Evolutionary conservation across 2,797 vertebrate species (phyloP).

Genomic region (Avahi laniger): DNA sequence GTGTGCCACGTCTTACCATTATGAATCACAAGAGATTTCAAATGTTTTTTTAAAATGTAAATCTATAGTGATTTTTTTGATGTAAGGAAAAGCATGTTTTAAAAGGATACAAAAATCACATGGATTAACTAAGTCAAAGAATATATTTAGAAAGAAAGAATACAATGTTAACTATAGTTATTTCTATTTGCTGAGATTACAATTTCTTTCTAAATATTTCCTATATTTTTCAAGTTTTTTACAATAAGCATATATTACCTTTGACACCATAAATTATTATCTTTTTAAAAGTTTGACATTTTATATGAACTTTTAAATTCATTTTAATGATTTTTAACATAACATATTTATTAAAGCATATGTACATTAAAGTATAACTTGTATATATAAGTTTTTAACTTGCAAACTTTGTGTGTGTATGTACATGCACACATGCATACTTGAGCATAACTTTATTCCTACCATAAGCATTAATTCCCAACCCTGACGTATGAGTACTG

Average conservation of each 20-base stretch:
- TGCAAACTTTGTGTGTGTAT: not conserved
- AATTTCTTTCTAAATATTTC: not conserved
- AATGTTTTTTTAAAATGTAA: not conserved
- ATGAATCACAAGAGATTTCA: not conserved
- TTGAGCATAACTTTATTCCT: not conserved
- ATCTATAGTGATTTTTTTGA: conserved; percentile 2
- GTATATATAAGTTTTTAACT: not conserved
- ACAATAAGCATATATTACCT: not conserved
- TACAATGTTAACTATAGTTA: not conserved
- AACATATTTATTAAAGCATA: not conserved
- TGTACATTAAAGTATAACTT: not conserved
- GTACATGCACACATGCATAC: not conserved
- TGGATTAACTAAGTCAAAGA: not conserved
- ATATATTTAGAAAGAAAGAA: conserved; percentile 1
- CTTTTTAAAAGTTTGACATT: conserved; percentile 16
- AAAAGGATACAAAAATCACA: not conserved
- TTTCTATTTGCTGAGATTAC: not conserved
- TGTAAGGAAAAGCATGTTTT: not conserved
- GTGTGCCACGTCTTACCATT: not conserved
- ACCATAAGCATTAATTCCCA: not conserved
- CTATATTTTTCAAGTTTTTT: conserved; percentile 24
- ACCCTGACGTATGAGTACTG: not conserved
- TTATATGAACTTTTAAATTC: not conserved
- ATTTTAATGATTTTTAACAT: not conserved
- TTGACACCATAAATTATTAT: not conserved